Evolutionary conservation across 1,140 invertebrate genomes (phyloP).

Genomic region (Latrodectus geometricus): DNA sequence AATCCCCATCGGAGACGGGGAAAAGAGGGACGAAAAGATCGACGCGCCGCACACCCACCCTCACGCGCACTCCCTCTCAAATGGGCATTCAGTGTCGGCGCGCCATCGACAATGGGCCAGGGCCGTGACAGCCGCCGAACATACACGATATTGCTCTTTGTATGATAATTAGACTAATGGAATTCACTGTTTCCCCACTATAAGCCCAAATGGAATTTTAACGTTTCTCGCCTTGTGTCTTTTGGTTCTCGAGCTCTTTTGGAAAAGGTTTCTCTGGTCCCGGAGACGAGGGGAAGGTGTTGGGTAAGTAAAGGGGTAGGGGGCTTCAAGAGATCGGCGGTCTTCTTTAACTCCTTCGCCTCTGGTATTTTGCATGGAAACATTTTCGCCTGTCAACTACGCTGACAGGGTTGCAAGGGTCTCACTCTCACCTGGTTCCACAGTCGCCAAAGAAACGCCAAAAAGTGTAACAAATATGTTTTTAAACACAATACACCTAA

Average conservation of each 20-base stretch:
- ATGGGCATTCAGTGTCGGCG: conserved; percentile 57
- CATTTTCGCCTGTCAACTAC: conserved; percentile 40
- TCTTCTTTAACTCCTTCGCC: conserved; percentile 50
- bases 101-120: conserved; percentile 42
- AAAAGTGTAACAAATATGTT: background rate
- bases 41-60: background rate
- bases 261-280: conserved; percentile 18
- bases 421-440: background rate
- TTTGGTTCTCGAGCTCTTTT: background rate
- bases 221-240: conserved; percentile 47
- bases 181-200: conserved; percentile 58
- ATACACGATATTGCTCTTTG: conserved; percentile 63
- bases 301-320: conserved; percentile 19
- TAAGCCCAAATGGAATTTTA: conserved; percentile 62
- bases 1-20: conserved; percentile 46
- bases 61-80: conserved; percentile 2
- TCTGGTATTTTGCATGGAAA: conserved; percentile 58
- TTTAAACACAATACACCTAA: too few species aligned
- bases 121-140: conserved; percentile 44
- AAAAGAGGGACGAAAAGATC: conserved; percentile 1
- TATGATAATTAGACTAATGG: conserved; percentile 63
- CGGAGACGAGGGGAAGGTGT: background rate
- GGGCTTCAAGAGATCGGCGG: conserved; percentile 32
- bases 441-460: conserved; percentile 21
- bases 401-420: conserved; percentile 19